Conservation (phyloP, 2,113 vertebrate genomes). For the Triplophysa dalaica region DNA sequence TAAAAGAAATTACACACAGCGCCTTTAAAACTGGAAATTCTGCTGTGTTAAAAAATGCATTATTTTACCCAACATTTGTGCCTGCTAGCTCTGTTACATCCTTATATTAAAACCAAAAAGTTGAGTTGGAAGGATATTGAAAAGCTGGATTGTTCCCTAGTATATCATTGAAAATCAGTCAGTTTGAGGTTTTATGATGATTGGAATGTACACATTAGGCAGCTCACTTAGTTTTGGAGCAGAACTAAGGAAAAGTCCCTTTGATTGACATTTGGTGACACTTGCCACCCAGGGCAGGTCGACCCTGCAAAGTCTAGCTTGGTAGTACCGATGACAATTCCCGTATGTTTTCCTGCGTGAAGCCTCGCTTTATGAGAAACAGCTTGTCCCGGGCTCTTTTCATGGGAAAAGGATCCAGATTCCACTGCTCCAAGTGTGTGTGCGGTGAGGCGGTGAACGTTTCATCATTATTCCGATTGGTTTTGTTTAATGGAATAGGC, state of each 20-base stretch:
- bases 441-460: slow-evolving; percentile 16
- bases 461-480: slow-evolving; percentile 53
- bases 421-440: slow-evolving; percentile 37
- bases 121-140: no score
- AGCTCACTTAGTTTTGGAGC: no score
- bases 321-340: slow-evolving; percentile 52
- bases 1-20: no score
- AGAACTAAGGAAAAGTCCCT: not conserved
- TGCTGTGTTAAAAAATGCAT: no score
- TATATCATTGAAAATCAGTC: no score
- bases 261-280: slow-evolving; percentile 39
- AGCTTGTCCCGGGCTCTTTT: slow-evolving; percentile 53
- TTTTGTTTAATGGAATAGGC: slow-evolving; percentile 46
- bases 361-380: slow-evolving; percentile 60
- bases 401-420: slow-evolving; percentile 47
- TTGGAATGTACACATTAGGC: no score
- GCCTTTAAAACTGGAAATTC: no score
- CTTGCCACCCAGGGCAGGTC: slow-evolving; percentile 46
- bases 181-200: no score
- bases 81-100: no score
- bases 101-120: not conserved
- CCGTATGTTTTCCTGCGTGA: slow-evolving; percentile 56
- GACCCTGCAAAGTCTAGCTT: slow-evolving; percentile 36
- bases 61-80: no score
- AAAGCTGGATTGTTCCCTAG: no score